Base-by-base conservation (phyloP, 2,113 vertebrate species). In the Plestiodon gilberti region DNA sequence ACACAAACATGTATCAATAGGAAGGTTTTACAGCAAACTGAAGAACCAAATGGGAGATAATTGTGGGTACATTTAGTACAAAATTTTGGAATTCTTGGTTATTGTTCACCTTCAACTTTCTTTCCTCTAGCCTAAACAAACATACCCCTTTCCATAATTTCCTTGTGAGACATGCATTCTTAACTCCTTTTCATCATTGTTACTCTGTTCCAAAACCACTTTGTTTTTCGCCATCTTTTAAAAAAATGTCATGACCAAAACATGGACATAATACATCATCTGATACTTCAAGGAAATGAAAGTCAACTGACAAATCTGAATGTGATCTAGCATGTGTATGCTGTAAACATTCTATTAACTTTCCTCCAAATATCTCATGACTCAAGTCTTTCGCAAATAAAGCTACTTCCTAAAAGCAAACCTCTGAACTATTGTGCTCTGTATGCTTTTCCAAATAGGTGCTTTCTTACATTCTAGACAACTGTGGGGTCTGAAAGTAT, bases 261-360 rank as follows among this genome's bases (percentile, higher is more conserved):
- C 17, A 48, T 67, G 61, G 43, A 25, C 48, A 78, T 28, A 85
- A 67, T 55, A 67, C 59, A 78, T 23, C 52, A 85, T 30, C 9
- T 84, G 79, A 0, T 90, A 78, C 89, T 91, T 91, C 38, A 84
- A 89, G 79, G 87, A 81, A 89, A 80, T 82, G 1, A 87, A 78
- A 89, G 55, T 86, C 73, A 87, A 91, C 80, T 38, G 25, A 83
- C 65, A 65, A 52, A 80, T 83, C 86, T 81, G 86, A 94, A 89
- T 28, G 84, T 9, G 28, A 70, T 79, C n/a, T 55, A 61, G 65
- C 79, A 84, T 15, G 78, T n/a, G 77, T 86, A 76, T 3, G 1
- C 35, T 88, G 57, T 76, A 90, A 90, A 77, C 87, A 81, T 88
- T 6, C 77, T 88, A 65, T 77, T 86, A 92, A 89, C 11, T 15